These are phyloP conservation scores for Phylloscopus trochilus DNA, from an alignment of 2,113 vertebrate species.

Conservation along the genomic window DNA sequence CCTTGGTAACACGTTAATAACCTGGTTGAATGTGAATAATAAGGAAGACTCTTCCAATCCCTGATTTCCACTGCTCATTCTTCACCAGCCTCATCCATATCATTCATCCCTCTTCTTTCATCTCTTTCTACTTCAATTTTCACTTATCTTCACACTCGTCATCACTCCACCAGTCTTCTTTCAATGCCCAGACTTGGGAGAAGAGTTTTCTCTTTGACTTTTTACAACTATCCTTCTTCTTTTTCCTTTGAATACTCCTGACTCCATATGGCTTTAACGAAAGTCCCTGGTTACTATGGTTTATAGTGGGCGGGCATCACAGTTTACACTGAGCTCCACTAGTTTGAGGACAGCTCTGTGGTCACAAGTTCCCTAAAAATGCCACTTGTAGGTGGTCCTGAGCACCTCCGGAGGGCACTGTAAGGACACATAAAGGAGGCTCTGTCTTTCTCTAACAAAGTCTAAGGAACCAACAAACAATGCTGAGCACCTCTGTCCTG, in stretches of 20 bases:
- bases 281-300: not conserved
- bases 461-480: not conserved
- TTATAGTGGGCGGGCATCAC: not conserved
- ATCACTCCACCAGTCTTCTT: not conserved
- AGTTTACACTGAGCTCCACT: not conserved
- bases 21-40: not conserved
- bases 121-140: not conserved
- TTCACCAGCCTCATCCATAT: not conserved
- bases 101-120: not conserved
- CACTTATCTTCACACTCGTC: not conserved
- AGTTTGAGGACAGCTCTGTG: not conserved
- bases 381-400: not conserved
- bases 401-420: constrained; percentile 39
- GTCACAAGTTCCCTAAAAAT: not conserved
- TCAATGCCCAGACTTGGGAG: not conserved
- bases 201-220: not conserved
- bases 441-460: not conserved
- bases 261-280: not conserved
- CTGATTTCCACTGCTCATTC: not conserved
- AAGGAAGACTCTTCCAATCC: not conserved
- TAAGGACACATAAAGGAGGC: not conserved
- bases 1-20: not conserved
- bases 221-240: not conserved
- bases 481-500: not conserved
- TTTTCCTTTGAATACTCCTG: not conserved